Percentiles rank a stretch among this genome's conserved stretches.
Evolutionary conservation across 2,797 vertebrate genomes (phyloP).

Genomic region (Pantherophis alleghaniensis): DNA sequence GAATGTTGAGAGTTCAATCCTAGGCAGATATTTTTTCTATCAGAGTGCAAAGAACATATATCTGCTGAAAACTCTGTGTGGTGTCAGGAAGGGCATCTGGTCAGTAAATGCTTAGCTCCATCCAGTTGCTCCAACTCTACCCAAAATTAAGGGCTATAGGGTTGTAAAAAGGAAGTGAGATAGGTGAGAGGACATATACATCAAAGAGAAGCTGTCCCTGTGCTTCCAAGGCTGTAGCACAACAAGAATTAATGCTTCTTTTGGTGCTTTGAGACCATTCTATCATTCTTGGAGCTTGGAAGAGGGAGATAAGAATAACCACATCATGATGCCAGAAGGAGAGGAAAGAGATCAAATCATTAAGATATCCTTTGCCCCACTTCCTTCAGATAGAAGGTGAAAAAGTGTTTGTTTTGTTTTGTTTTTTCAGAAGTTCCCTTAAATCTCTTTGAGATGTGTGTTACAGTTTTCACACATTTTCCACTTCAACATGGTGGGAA

Average conservation of each 20-base stretch:
- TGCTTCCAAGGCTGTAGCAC: not conserved
- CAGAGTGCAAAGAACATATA: not conserved
- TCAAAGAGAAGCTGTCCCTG: not conserved
- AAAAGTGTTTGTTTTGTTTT: not conserved
- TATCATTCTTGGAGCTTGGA: not conserved
- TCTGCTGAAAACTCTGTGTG: not conserved
- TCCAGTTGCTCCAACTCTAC: not conserved
- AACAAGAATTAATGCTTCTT: not conserved
- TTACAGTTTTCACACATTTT: not conserved
- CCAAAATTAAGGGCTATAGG: not conserved
- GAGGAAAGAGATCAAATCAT: not conserved
- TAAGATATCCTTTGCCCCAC: not conserved
- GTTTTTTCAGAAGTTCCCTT: not conserved
- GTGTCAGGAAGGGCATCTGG: no score
- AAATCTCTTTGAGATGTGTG: not conserved
- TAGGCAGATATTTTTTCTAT: not conserved
- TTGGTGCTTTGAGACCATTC: not conserved
- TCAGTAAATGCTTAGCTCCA: no score
- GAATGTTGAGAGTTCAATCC: not conserved
- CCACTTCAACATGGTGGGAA: not conserved
- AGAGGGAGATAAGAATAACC: not conserved
- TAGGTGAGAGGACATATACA: not conserved
- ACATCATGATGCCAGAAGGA: not conserved
- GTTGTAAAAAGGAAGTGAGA: not conserved
- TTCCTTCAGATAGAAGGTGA: not conserved